Evolutionary conservation across 2,797 vertebrate genomes (phyloP), one percentile per base, ranked within the genome.

Genomic region (Phataginus tricuspis): DNA sequence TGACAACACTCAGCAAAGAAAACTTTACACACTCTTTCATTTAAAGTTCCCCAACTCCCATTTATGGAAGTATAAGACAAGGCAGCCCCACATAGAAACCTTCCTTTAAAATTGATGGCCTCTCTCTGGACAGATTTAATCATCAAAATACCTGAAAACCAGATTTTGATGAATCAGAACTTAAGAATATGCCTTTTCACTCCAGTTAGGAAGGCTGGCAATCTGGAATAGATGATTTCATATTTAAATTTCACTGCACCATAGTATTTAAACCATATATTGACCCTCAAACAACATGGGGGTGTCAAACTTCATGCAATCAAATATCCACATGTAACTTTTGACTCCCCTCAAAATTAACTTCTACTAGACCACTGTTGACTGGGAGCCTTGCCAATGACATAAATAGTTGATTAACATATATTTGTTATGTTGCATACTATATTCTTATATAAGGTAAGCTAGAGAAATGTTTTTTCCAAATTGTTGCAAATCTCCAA

Each of bases 1-100:
- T 98, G 98, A 98, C 98, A 98, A 98, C 95, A 98, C 93, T 97
- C 96, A 37, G 96, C 97, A 98, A 98, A 98, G 97, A 97, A 98
- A 98, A 98, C 98, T 98, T 98, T 91, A 94, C 39, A 97, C 39
- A 94, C 89, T 95, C 87, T 98, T 98, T 72, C 97, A 97, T 96
- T 98, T 98, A 98, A 98, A 98, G 97, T 98, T 99, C 92, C 95
- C 84, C 88, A 98, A 98, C 96, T 98, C 93, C 94, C 71, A 96
- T 97, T 98, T 98, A 96, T 96, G 96, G 96, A 51, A 86, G 31
- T 39, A n/a, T 71, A 31, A 66, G 83, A 86, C 91, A 96, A 93
- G 63, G 34, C 83, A 49, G 39, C 34, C 59, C 74, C 29, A 72
- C 63, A 75, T 42, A 96, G 61, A 93, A 96, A 87, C 10, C n/a